Percentiles rank a stretch among this genome's conserved stretches.
Conservation (phyloP, 2,797 vertebrate genomes). For the Dendrocincla fuliginosa region DNA sequence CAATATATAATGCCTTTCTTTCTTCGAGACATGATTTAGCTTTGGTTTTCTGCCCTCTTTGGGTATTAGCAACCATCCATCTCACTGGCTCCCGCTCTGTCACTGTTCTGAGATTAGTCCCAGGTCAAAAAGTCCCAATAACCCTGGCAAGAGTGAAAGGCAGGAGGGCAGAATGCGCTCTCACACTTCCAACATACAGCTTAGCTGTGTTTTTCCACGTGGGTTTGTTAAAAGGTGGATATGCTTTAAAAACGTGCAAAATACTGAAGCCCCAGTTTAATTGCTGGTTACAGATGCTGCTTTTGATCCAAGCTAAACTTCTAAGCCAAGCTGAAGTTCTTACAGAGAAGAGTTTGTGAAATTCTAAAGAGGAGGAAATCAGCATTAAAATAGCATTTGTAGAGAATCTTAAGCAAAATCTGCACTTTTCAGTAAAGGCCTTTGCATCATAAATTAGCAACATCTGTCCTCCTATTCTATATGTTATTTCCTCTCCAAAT, state of each 20-base stretch:
- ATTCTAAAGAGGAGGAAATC: conserved; percentile 67
- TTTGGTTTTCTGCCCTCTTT: background rate
- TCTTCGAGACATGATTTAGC: background rate
- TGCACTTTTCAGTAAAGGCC: conserved; percentile 55
- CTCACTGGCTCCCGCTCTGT: background rate
- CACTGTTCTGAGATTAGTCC: background rate
- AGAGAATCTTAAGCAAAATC: conserved; percentile 64
- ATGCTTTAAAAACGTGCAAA: background rate
- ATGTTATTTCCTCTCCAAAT: conserved; percentile 69
- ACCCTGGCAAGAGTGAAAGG: background rate
- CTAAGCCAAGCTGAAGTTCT: conserved; percentile 66
- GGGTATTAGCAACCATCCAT: background rate
- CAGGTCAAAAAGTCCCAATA: background rate
- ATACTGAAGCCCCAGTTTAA: background rate
- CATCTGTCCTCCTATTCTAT: conserved; percentile 67
- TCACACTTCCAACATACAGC: background rate
- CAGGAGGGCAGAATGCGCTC: background rate
- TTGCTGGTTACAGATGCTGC: conserved; percentile 58
- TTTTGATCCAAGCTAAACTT: conserved; percentile 64
- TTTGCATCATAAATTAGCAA: conserved; percentile 65
- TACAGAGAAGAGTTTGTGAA: conserved; percentile 50
- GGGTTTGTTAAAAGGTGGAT: background rate
- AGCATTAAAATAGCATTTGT: conserved; percentile 62
- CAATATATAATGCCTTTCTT: background rate
- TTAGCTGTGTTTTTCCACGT: background rate